Evolutionary conservation across 2,113 vertebrate species (phyloP).

Genomic region (Eonycteris spelaea): DNA sequence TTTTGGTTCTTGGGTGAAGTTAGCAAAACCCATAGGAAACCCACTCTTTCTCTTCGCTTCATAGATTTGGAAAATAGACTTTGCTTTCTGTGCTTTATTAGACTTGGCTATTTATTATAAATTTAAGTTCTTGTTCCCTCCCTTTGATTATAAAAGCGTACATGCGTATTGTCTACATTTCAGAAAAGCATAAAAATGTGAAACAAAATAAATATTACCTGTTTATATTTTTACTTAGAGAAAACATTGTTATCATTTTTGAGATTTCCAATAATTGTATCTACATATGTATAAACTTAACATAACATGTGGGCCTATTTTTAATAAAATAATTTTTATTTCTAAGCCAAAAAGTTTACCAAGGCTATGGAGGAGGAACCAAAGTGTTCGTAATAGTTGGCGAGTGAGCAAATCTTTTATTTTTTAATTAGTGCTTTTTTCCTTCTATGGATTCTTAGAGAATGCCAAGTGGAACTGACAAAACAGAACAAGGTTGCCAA

Average conservation of each 20-base stretch:
- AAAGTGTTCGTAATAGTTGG: not conserved
- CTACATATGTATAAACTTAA: not conserved
- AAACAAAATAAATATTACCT: not conserved
- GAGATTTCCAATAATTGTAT: not conserved
- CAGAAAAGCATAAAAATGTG: not conserved
- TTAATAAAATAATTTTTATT: not conserved
- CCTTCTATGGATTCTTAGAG: not conserved
- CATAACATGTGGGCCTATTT: not conserved
- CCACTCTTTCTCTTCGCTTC: not conserved
- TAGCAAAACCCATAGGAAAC: not conserved
- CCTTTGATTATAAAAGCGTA: not conserved
- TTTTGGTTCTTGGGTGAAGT: not conserved
- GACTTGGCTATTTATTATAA: not conserved
- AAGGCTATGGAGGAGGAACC: not conserved
- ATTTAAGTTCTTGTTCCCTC: not conserved
- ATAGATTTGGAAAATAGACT: not conserved
- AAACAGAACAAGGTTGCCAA: not conserved
- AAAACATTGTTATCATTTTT: not conserved
- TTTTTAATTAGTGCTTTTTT: not conserved
- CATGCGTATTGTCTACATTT: not conserved
- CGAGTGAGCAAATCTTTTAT: not conserved
- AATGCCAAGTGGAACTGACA: not conserved
- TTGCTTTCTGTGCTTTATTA: not conserved
- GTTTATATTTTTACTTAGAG: not conserved
- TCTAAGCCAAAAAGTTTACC: not conserved